Evolutionary conservation across 2,113 vertebrate species (phyloP).

Genomic region (Mystacornis crossleyi): DNA sequence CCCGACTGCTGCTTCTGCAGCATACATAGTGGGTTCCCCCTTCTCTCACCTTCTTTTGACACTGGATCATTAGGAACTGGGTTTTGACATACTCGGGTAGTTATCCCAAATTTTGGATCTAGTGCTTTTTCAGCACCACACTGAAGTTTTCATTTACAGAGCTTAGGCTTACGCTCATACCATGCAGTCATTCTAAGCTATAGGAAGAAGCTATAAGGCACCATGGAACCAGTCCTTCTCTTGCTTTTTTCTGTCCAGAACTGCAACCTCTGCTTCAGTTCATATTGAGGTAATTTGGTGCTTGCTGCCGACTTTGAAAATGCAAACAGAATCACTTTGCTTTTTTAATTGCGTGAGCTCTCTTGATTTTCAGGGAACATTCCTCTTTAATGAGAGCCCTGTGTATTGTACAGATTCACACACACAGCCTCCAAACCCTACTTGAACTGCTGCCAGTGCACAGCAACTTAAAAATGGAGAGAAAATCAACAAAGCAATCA

Average conservation of each 20-base stretch:
- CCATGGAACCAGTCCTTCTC: background rate
- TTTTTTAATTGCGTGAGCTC: background rate
- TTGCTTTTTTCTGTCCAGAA: background rate
- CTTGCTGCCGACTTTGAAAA: background rate
- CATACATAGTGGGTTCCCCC: background rate
- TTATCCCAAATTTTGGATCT: background rate
- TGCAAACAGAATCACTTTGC: background rate
- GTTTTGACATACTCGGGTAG: background rate
- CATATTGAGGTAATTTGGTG: background rate
- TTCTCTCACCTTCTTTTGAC: background rate
- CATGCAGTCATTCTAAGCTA: background rate
- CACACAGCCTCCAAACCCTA: background rate
- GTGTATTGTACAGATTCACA: rapidly evolving
- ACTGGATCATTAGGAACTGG: background rate
- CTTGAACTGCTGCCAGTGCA: background rate
- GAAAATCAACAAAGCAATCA: background rate
- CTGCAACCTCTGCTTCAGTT: background rate
- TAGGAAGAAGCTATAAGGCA: background rate
- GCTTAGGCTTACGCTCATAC: background rate
- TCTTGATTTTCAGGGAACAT: background rate
- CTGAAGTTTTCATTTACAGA: background rate
- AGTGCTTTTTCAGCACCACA: background rate
- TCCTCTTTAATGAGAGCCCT: background rate
- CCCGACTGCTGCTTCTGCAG: background rate
- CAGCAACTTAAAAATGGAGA: background rate